Conservation (phyloP, 2,797 vertebrate genomes). For the Sebastiscus albofasciatus region DNA sequence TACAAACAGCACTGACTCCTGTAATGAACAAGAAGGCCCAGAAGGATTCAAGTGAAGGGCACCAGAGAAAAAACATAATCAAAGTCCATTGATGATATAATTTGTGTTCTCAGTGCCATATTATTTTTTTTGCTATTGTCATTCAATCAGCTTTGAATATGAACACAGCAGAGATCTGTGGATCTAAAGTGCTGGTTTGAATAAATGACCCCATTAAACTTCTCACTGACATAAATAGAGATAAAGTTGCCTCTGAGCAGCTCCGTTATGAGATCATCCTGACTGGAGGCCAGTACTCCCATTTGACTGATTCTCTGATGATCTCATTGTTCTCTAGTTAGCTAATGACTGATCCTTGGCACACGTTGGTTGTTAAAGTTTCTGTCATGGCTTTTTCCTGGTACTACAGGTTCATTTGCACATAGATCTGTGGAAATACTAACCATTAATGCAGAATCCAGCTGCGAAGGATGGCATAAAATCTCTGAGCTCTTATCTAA, state of each 20-base stretch:
- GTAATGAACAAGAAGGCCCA: neutral
- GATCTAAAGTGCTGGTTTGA: neutral
- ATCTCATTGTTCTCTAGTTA: constrained; percentile 73
- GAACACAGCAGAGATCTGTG: neutral
- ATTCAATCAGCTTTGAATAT: neutral
- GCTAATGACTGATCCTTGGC: constrained; percentile 70
- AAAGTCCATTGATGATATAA: neutral
- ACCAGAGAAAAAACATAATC: neutral
- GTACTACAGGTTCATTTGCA: constrained; percentile 44
- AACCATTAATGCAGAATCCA: constrained; percentile 17
- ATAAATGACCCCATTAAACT: constrained; percentile 28
- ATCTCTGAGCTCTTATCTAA: neutral
- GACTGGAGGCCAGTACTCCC: constrained; percentile 66
- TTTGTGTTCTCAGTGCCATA: neutral
- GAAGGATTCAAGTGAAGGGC: neutral
- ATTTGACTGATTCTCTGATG: constrained; percentile 69
- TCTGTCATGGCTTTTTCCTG: constrained; percentile 48
- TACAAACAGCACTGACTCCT: neutral
- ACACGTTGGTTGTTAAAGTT: constrained; percentile 32
- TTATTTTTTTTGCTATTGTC: neutral
- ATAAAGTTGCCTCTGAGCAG: constrained; percentile 57
- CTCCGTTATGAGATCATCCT: constrained; percentile 72
- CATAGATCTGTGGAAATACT: constrained; percentile 29
- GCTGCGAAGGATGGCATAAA: constrained; percentile 1
- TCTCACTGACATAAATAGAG: constrained; percentile 48